Percentiles rank a stretch among this genome's conserved stretches.
Evolutionary conservation across 2,113 vertebrate species (phyloP).

Genomic region (Chlorocebus sabaeus): DNA sequence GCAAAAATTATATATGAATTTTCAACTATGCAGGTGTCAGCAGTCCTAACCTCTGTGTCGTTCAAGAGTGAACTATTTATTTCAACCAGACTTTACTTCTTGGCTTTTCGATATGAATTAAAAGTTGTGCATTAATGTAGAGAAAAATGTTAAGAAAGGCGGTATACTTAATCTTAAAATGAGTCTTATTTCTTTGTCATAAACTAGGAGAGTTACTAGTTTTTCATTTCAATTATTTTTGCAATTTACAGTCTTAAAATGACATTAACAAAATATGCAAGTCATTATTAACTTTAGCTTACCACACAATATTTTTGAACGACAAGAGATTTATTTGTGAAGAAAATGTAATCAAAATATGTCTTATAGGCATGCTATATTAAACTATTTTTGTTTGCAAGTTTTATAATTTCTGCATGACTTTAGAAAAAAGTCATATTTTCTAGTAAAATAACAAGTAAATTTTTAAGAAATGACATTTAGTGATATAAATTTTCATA

Average conservation of each 20-base stretch:
- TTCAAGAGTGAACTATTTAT: neutral
- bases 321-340: neutral
- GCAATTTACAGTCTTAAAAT: neutral
- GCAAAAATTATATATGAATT: neutral
- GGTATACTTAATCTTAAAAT: neutral
- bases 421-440: neutral
- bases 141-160: neutral
- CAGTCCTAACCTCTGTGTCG: neutral
- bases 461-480: neutral
- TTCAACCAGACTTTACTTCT: neutral
- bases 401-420: neutral
- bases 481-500: neutral
- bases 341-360: neutral
- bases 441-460: neutral
- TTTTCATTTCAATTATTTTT: constrained; percentile 36
- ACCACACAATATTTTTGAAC: neutral
- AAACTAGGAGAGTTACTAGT: neutral
- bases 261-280: neutral
- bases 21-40: neutral
- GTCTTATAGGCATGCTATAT: neutral
- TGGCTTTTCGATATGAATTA: neutral
- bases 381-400: neutral
- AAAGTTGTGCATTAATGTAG: neutral
- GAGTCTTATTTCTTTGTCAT: neutral
- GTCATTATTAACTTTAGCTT: neutral